Conservation (phyloP, 2,888 invertebrate species). For the Catotricha subobsoleta region DNA sequence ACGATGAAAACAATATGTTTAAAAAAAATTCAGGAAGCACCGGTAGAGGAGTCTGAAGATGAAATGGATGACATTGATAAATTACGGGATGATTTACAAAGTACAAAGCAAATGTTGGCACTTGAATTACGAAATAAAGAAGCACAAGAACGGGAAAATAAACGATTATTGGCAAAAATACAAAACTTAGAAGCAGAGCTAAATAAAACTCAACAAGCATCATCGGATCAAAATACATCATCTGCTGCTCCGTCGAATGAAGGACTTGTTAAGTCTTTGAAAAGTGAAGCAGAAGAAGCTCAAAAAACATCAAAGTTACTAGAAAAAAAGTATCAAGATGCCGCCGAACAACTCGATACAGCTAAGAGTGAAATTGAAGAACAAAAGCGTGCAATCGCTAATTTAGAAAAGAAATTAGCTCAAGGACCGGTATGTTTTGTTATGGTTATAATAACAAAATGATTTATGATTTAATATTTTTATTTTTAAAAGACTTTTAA, state of each 20-base stretch:
- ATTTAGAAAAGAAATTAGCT: conserved; percentile 58
- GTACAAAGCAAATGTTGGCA: conserved; percentile 78
- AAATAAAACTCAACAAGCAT: conserved; percentile 22
- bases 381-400: conserved; percentile 53
- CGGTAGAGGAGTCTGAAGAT: conserved; percentile 55
- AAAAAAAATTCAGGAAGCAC: conserved; percentile 6
- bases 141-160: conserved; percentile 69
- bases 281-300: conserved; percentile 55
- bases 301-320: conserved; percentile 62
- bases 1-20: background rate
- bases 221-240: conserved; percentile 8
- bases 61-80: conserved; percentile 85
- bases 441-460: no score
- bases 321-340: conserved; percentile 58
- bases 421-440: conserved; percentile 28
- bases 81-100: conserved; percentile 76
- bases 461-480: no score
- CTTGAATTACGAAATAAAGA: conserved; percentile 73
- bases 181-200: conserved; percentile 65
- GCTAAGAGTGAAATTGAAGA: conserved; percentile 62
- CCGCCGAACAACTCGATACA: conserved; percentile 57
- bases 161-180: conserved; percentile 59
- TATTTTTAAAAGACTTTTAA: no score
- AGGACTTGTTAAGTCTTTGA: conserved; percentile 46
- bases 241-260: conserved; percentile 35